These are phyloP conservation scores for Xerus inauris DNA, from an alignment of 2,113 vertebrate genomes.

Conservation along the genomic window DNA sequence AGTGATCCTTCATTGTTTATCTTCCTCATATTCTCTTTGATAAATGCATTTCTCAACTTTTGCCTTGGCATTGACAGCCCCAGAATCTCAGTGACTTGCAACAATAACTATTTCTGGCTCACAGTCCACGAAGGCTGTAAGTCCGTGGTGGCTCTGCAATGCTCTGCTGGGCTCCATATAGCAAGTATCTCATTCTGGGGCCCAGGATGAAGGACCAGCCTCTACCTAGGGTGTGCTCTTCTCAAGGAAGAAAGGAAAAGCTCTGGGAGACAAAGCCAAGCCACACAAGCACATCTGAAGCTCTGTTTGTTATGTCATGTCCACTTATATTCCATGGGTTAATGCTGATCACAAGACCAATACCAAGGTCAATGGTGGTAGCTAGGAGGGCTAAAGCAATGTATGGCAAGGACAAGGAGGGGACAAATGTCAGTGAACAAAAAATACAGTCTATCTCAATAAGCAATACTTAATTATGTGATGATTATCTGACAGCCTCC, in stretches of 20 bases:
- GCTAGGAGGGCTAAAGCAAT: background rate
- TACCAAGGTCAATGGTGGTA: background rate
- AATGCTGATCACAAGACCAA: background rate
- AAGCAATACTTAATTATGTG: background rate
- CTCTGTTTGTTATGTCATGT: background rate
- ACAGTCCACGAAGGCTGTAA: background rate
- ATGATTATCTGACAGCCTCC: background rate
- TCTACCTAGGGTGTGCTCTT: background rate
- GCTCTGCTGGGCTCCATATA: background rate
- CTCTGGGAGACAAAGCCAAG: background rate
- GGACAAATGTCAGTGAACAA: background rate
- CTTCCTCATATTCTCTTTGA: background rate
- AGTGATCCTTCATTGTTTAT: background rate
- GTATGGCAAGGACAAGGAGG: background rate
- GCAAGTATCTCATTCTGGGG: background rate
- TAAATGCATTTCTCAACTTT: background rate
- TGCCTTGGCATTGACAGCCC: background rate
- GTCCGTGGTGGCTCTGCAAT: background rate
- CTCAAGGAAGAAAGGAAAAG: background rate
- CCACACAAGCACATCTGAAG: background rate
- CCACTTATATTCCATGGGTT: background rate
- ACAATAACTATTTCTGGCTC: background rate
- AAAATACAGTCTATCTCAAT: background rate
- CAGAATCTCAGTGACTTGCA: background rate
- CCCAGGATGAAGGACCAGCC: background rate